Evolutionary conservation across 2,797 vertebrate species (phyloP).

Genomic region (Gymnothorax javanicus): DNA sequence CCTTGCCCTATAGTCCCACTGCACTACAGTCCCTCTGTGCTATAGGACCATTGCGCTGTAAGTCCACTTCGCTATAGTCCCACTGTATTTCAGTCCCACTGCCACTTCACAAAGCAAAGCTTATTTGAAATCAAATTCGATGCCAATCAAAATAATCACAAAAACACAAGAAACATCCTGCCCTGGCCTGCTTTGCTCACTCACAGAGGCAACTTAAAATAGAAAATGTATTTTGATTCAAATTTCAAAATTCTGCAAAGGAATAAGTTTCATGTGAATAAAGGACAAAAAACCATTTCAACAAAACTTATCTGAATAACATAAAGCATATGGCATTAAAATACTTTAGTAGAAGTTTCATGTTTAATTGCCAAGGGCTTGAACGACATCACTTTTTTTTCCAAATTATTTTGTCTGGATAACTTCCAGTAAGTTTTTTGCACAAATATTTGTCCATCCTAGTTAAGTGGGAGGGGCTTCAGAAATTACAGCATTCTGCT

Average conservation of each 20-base stretch:
- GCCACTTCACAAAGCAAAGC: not conserved
- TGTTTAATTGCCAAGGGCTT: not conserved
- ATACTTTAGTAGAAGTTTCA: not conserved
- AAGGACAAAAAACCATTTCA: not conserved
- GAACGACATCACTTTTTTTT: not conserved
- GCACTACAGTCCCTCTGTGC: too few relatives aligned
- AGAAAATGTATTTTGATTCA: too few relatives aligned
- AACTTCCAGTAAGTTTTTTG: not conserved
- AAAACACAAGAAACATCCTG: not conserved
- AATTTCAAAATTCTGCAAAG: not conserved
- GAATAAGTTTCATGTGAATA: not conserved
- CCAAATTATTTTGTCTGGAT: not conserved
- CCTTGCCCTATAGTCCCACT: too few relatives aligned
- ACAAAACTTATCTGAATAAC: too few relatives aligned
- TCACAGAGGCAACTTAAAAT: not conserved
- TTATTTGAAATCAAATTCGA: not conserved
- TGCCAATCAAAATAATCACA: not conserved
- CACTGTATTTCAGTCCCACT: not conserved
- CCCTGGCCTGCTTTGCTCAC: not conserved
- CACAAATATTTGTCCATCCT: constrained; percentile 1
- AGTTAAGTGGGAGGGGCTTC: not conserved
- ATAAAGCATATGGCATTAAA: too few relatives aligned
- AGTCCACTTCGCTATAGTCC: too few relatives aligned
- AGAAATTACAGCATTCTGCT: not conserved
- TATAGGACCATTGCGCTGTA: too few relatives aligned